Evolutionary conservation across 2,113 vertebrate species (phyloP).

Genomic region (Nanorana parkeri): DNA sequence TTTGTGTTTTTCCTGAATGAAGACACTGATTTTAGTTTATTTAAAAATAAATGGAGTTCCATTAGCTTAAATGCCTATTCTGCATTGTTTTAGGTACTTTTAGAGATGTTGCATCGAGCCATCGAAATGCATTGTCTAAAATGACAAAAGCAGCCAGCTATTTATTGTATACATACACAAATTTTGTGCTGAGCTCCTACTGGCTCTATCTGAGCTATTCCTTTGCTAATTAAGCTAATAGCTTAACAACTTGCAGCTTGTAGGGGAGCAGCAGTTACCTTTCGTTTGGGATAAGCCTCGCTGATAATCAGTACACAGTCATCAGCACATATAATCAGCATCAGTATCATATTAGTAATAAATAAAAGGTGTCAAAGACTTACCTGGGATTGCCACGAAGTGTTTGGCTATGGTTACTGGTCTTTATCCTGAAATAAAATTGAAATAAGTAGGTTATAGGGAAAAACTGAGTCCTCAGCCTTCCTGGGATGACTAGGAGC

Average conservation of each 20-base stretch:
- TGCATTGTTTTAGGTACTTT: background rate
- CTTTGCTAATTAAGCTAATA: slow-evolving; percentile 9
- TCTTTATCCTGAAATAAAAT: slow-evolving; percentile 72
- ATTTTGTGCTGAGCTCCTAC: background rate
- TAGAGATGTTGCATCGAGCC: background rate
- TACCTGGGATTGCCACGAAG: slow-evolving; percentile 67
- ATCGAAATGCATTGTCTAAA: background rate
- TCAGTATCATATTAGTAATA: background rate
- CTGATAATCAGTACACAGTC: background rate
- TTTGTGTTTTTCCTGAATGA: slow-evolving; percentile 39
- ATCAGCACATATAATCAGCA: background rate
- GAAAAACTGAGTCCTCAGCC: slow-evolving; percentile 65
- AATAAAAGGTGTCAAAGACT: slow-evolving; percentile 57
- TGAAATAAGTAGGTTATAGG: slow-evolving; percentile 71
- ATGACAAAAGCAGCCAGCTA: background rate
- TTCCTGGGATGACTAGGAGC: slow-evolving; percentile 57
- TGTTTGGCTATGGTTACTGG: slow-evolving; percentile 59
- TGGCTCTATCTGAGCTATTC: background rate
- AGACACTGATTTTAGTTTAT: slow-evolving; percentile 47
- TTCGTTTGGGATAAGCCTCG: background rate
- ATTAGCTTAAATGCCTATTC: slow-evolving; percentile 13
- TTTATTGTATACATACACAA: background rate
- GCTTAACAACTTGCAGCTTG: background rate
- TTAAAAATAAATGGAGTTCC: slow-evolving; percentile 23
- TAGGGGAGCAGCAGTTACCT: background rate